A percentile compares a stretch with the other conserved stretches of the same genome.
Evolutionary conservation across 2,797 vertebrate genomes (phyloP).

Genomic region (Pangasius sanitwongsei): DNA sequence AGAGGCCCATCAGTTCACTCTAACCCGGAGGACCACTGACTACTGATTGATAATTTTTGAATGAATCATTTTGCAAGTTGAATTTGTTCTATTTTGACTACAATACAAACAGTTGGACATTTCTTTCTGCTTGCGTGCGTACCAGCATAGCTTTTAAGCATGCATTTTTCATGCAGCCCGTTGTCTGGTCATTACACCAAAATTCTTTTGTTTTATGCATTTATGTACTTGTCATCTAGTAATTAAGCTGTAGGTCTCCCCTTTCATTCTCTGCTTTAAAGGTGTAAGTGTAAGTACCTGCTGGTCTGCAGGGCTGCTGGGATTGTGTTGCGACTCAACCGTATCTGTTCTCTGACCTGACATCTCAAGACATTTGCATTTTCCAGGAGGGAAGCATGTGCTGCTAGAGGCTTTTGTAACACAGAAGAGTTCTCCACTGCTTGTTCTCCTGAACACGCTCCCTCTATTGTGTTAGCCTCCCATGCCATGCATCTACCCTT

Average conservation of each 20-base stretch:
- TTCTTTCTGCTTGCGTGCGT: conserved; percentile 10
- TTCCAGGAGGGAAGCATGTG: conserved; percentile 18
- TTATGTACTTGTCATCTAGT: conserved; percentile 34
- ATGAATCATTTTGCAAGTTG: neutral
- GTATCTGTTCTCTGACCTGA: conserved; percentile 51
- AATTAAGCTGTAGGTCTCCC: conserved; percentile 32
- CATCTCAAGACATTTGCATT: conserved; percentile 39
- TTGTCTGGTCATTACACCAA: conserved; percentile 42
- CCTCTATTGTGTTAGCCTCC: neutral
- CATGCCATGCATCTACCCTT: conserved; percentile 13
- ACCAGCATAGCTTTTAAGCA: conserved; percentile 50
- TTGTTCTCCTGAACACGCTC: conserved; percentile 17
- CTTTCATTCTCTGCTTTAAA: conserved; percentile 39
- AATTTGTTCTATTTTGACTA: neutral
- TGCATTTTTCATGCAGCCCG: conserved; percentile 55
- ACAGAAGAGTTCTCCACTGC: neutral
- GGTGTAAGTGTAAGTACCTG: conserved; percentile 29
- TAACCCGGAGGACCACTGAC: neutral
- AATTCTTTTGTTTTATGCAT: conserved; percentile 41
- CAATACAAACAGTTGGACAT: conserved; percentile 27
- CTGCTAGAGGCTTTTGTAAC: conserved; percentile 24
- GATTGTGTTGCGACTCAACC: conserved; percentile 40
- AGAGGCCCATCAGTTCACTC: neutral
- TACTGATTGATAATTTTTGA: neutral
- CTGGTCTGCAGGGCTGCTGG: conserved; percentile 43